Conservation (phyloP, 2,888 invertebrate genomes). For the Dichetophora obliterata region DNA sequence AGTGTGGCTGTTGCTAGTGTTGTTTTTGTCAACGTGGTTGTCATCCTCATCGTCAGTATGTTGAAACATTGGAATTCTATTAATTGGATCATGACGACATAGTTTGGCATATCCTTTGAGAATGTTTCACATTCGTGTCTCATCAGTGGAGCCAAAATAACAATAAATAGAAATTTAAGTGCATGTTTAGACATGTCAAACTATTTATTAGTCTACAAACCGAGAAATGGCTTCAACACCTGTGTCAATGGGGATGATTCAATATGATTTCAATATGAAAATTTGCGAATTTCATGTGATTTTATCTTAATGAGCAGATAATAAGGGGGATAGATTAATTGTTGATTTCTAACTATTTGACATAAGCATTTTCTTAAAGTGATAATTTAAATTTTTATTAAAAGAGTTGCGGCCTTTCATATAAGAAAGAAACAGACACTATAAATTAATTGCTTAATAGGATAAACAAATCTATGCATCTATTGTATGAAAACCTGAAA, state of each 20-base stretch:
- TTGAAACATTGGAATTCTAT: conserved; percentile 30
- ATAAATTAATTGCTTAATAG: too few relatives aligned
- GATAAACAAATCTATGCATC: too few relatives aligned
- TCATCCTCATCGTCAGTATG: conserved; percentile 26
- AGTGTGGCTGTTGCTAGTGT: conserved; percentile 13
- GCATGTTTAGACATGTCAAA: conserved; percentile 23
- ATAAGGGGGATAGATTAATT: too few relatives aligned
- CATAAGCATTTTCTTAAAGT: too few relatives aligned
- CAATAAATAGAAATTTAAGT: conserved; percentile 26
- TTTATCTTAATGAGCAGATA: too few relatives aligned
- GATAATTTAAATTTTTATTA: too few relatives aligned
- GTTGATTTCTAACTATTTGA: too few relatives aligned
- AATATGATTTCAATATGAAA: too few relatives aligned
- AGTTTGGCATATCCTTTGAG: conserved; percentile 30
- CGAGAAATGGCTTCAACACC: neutral
- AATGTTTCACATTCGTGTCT: conserved; percentile 14
- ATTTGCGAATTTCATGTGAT: too few relatives aligned
- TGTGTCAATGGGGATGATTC: neutral
- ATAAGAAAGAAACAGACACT: too few relatives aligned
- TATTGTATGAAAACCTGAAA: too few relatives aligned
- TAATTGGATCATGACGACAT: conserved; percentile 33
- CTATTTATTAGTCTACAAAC: conserved; percentile 2
- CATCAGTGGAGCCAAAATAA: conserved; percentile 17
- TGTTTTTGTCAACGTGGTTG: conserved; percentile 24
- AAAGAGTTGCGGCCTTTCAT: too few relatives aligned